Percentiles rank a stretch among this genome's conserved stretches.
Conservation (phyloP, 2,888 invertebrate genomes). For the Melinaea marsaeus region DNA sequence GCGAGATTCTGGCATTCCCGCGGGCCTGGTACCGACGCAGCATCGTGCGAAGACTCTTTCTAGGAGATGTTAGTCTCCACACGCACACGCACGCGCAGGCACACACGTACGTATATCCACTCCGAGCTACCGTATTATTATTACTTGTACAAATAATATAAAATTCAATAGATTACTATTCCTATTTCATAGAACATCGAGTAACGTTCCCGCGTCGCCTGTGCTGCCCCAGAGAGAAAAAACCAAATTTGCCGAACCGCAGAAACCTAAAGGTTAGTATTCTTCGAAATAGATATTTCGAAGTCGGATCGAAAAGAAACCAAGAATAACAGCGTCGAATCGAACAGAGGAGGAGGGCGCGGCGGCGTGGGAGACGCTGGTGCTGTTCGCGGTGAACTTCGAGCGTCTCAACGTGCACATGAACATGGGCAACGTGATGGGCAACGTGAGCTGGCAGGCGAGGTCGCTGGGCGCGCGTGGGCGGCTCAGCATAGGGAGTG, state of each 20-base stretch:
- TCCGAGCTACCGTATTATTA: too few relatives aligned
- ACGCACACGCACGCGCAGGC: slow-evolving; percentile 23
- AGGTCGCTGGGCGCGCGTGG: slow-evolving; percentile 95
- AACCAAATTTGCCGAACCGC: slow-evolving; percentile 59
- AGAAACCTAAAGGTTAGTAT: slow-evolving; percentile 58
- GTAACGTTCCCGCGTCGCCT: slow-evolving; percentile 59
- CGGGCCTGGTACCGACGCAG: slow-evolving; percentile 98
- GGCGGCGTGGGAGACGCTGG: slow-evolving; percentile 96
- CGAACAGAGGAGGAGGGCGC: slow-evolving; percentile 56
- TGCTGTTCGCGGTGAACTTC: slow-evolving; percentile 97
- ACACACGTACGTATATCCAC: not conserved
- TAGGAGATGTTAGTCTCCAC: slow-evolving; percentile 91
- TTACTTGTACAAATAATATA: slow-evolving; percentile 1
- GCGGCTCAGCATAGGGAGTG: slow-evolving; percentile 94
- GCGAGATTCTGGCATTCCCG: slow-evolving; percentile 98
- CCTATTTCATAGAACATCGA: slow-evolving; percentile 41
- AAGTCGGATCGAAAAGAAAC: not conserved
- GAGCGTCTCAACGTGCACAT: slow-evolving; percentile 97
- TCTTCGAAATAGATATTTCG: not conserved
- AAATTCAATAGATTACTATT: slow-evolving; percentile 7
- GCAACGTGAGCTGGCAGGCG: slow-evolving; percentile 96
- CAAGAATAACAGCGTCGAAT: not conserved
- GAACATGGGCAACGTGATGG: slow-evolving; percentile 99
- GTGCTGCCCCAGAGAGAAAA: slow-evolving; percentile 69
- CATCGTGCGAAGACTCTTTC: slow-evolving; percentile 93